Evolutionary conservation across 2,113 vertebrate species (phyloP).

Genomic region (Neolamprologus tretocephalus): DNA sequence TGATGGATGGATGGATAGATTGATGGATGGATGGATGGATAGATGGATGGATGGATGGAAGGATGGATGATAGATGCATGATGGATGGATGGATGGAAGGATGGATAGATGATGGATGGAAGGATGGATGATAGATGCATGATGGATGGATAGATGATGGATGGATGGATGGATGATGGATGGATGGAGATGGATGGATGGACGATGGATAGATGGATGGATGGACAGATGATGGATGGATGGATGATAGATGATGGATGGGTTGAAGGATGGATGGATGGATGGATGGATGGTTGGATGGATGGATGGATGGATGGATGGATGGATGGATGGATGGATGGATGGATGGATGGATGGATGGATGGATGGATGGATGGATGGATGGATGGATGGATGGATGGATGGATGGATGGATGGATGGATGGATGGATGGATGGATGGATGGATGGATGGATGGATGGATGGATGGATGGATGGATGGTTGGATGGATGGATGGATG

Average conservation of each 20-base stretch:
- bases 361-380: not conserved
- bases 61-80: not conserved
- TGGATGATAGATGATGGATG: no score
- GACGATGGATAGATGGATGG: not conserved
- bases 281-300: not conserved
- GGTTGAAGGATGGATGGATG: no score
- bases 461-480: not conserved
- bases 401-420: not conserved
- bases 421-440: accelerated
- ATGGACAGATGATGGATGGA: no score
- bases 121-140: no score
- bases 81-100: not conserved
- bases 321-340: not conserved
- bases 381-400: accelerated
- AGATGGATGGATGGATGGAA: no score
- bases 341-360: not conserved
- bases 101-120: not conserved
- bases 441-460: not conserved
- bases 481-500: accelerated
- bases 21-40: not conserved
- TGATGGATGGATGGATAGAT: not conserved
- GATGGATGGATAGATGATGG: accelerated
- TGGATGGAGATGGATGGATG: not conserved
- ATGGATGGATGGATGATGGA: not conserved
- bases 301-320: not conserved